Conservation (phyloP, 2,113 vertebrate species). For the Hassar affinis region DNA sequence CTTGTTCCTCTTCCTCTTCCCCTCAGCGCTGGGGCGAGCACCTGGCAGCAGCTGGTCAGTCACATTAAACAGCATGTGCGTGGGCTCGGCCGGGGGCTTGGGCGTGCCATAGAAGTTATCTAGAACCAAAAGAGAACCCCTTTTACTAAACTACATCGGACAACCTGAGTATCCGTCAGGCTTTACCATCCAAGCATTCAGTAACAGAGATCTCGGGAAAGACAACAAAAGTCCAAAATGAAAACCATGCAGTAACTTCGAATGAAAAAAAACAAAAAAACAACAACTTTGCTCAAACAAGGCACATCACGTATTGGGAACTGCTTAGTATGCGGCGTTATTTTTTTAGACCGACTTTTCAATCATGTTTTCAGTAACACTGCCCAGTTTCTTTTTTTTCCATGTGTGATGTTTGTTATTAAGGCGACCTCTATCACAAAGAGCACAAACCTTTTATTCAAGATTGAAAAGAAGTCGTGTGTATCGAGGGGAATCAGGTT, state of each 20-base stretch:
- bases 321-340: slow-evolving; percentile 9
- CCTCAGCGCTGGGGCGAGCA: slow-evolving; percentile 94
- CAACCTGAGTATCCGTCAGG: background rate
- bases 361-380: slow-evolving; percentile 41
- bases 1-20: slow-evolving; percentile 97
- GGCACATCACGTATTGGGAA: background rate
- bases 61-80: slow-evolving; percentile 95
- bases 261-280: background rate
- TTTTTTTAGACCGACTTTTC: slow-evolving; percentile 18
- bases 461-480: slow-evolving; percentile 54
- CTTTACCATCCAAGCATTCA: background rate
- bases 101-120: slow-evolving; percentile 99
- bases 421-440: slow-evolving; percentile 37
- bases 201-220: background rate
- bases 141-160: background rate
- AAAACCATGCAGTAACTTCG: background rate
- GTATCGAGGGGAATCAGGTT: slow-evolving; percentile 51
- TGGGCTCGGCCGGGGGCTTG: slow-evolving; percentile 94
- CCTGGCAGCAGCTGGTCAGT: slow-evolving; percentile 97
- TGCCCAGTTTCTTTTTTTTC: background rate
- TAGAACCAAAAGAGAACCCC: slow-evolving; percentile 52
- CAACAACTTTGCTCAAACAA: background rate
- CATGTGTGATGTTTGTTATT: slow-evolving; percentile 37
- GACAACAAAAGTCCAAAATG: background rate
- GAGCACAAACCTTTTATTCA: slow-evolving; percentile 35